Conservation (phyloP, 2,888 invertebrate species). For the Eremobia ochroleuca region DNA sequence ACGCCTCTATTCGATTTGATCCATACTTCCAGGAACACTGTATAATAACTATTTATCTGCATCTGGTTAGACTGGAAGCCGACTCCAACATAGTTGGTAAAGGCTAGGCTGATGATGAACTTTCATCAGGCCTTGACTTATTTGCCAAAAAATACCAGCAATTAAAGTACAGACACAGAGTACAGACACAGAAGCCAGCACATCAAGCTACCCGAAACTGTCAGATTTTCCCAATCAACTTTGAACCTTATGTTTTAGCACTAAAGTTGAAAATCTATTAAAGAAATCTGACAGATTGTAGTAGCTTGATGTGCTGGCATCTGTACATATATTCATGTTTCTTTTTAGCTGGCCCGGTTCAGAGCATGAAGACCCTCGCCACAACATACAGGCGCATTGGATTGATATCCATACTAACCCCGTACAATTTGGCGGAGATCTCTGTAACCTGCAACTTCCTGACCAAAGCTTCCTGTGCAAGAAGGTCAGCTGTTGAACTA, state of each 20-base stretch:
- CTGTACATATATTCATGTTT: too few species aligned
- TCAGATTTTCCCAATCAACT: too few species aligned
- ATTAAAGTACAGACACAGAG: too few species aligned
- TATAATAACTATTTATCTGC: neutral
- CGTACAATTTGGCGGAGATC: conserved; percentile 67
- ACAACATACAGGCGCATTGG: conserved; percentile 66
- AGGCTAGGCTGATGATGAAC: neutral
- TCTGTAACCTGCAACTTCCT: conserved; percentile 76
- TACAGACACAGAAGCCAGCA: too few species aligned
- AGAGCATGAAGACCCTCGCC: conserved; percentile 72
- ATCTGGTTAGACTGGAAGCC: neutral
- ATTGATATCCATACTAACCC: conserved; percentile 5
- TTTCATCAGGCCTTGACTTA: neutral
- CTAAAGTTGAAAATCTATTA: too few species aligned
- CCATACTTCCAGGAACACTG: too few species aligned
- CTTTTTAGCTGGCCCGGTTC: conserved; percentile 69
- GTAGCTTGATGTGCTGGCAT: too few species aligned
- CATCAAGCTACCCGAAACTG: too few species aligned
- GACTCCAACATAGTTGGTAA: neutral
- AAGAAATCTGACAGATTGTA: too few species aligned
- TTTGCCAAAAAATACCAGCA: conserved; percentile 13
- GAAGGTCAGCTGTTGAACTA: neutral
- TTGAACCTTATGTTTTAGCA: too few species aligned
- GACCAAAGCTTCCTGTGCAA: conserved; percentile 68
- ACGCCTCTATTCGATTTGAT: too few species aligned